phyloP scores from a whole-genome alignment of 1,140 invertebrate genomes.

The Bursaphelenchus mucronatus region DNA sequence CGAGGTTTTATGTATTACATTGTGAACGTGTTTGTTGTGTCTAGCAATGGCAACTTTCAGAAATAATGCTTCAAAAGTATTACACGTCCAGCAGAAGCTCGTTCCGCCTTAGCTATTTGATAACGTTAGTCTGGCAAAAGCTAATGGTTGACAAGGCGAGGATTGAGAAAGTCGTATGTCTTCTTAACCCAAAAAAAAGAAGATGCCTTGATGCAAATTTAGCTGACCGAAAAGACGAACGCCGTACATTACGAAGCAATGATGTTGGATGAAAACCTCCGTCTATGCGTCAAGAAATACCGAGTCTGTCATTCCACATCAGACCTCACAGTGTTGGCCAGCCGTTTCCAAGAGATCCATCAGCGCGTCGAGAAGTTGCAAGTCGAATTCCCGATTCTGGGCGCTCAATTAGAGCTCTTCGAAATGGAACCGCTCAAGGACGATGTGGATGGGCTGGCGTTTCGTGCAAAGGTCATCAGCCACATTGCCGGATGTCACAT shows the following conservation, averaged over 20 bases:
- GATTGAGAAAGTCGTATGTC: constrained; percentile 31
- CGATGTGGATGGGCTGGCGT: constrained; percentile 21
- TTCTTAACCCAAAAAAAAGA: not conserved
- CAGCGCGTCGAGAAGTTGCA: not conserved
- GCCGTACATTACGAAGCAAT: constrained; percentile 34
- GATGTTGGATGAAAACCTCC: constrained; percentile 30
- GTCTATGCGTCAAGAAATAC: constrained; percentile 31
- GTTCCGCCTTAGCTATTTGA: constrained; percentile 20
- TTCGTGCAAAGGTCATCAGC: not conserved
- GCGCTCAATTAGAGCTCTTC: constrained; percentile 22
- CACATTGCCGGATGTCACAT: constrained; percentile 10
- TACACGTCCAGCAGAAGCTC: constrained; percentile 27
- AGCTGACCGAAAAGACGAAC: constrained; percentile 30
- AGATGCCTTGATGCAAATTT: constrained; percentile 13
- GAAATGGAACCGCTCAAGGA: constrained; percentile 29
- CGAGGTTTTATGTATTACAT: too few species aligned
- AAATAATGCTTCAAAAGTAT: constrained; percentile 40
- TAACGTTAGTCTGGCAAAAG: constrained; percentile 28
- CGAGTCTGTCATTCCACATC: constrained; percentile 29
- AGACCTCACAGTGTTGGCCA: constrained; percentile 28
- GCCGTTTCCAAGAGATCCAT: constrained; percentile 26
- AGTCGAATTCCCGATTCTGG: constrained; percentile 25
- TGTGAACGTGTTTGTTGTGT: not conserved
- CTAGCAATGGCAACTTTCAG: constrained; percentile 14
- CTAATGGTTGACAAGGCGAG: constrained; percentile 27